phyloP scores from a whole-genome alignment of 2,888 invertebrate genomes.

The Erpobdella octoculata region DNA sequence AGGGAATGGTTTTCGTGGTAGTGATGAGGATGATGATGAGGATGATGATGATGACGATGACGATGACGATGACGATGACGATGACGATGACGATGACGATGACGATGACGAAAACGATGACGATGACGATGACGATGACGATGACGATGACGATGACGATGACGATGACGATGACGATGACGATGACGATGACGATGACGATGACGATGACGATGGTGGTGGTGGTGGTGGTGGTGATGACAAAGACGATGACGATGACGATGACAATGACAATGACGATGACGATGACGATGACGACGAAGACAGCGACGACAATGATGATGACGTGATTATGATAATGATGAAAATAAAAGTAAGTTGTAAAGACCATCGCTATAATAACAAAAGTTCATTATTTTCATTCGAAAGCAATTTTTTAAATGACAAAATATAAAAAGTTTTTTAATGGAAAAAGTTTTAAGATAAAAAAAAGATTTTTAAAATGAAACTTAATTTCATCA shows the following conservation, averaged over 20 bases:
- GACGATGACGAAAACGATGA: not conserved
- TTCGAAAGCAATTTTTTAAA: too few relatives aligned
- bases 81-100: constrained; percentile 7
- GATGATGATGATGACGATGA: constrained; percentile 13
- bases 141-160: constrained; percentile 13
- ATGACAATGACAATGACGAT: not conserved
- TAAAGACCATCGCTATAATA: too few relatives aligned
- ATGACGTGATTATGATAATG: too few relatives aligned
- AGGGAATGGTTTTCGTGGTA: too few relatives aligned
- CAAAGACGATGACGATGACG: not conserved
- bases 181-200: not conserved
- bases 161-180: constrained; percentile 10
- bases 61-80: constrained; percentile 15
- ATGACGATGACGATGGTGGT: not conserved
- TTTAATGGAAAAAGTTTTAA: too few relatives aligned
- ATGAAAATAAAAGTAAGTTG: too few relatives aligned
- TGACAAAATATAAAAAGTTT: too few relatives aligned
- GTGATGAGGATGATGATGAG: constrained; percentile 7
- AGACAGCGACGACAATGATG: too few relatives aligned
- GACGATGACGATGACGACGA: not conserved
- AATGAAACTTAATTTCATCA: too few relatives aligned
- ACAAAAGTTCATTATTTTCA: too few relatives aligned
- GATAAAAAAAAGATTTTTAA: too few relatives aligned
- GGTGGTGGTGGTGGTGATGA: not conserved
- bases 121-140: not conserved